Percentiles rank a stretch among this genome's conserved stretches.
Evolutionary conservation across 2,113 vertebrate species (phyloP).

Genomic region (Gnathonemus longibarbis): DNA sequence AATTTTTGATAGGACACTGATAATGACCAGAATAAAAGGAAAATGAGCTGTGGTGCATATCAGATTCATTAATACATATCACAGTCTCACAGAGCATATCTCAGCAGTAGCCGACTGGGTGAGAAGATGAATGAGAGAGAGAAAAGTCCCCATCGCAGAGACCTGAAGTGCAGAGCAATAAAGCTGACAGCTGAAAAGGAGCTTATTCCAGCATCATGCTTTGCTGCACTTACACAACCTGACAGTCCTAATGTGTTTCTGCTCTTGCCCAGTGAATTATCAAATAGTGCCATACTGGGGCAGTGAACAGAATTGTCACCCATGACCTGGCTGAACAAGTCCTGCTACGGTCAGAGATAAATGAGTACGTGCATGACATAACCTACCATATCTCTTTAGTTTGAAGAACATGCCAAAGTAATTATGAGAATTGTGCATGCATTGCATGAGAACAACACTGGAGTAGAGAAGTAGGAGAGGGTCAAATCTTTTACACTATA

Average conservation of each 20-base stretch:
- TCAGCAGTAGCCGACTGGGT: neutral
- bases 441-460: neutral
- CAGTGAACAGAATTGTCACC: neutral
- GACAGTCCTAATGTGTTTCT: conserved; percentile 24
- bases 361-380: neutral
- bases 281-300: conserved; percentile 1
- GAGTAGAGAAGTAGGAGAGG: neutral
- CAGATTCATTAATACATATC: neutral
- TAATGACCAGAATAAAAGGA: neutral
- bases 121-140: neutral
- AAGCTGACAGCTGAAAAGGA: conserved; percentile 4
- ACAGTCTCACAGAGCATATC: neutral
- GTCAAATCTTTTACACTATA: neutral
- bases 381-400: neutral
- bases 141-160: neutral
- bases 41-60: neutral
- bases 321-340: conserved; percentile 4
- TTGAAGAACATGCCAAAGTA: neutral
- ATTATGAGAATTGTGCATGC: neutral
- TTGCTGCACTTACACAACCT: conserved; percentile 8
- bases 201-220: conserved; percentile 17
- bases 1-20: neutral
- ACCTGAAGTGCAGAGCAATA: conserved; percentile 18
- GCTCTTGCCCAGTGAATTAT: conserved; percentile 26
- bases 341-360: neutral